A percentile compares a stretch with the other conserved stretches of the same genome.
phyloP scores from a whole-genome alignment of 1,140 invertebrate genomes.

The Pentalonia nigronervosa region DNA sequence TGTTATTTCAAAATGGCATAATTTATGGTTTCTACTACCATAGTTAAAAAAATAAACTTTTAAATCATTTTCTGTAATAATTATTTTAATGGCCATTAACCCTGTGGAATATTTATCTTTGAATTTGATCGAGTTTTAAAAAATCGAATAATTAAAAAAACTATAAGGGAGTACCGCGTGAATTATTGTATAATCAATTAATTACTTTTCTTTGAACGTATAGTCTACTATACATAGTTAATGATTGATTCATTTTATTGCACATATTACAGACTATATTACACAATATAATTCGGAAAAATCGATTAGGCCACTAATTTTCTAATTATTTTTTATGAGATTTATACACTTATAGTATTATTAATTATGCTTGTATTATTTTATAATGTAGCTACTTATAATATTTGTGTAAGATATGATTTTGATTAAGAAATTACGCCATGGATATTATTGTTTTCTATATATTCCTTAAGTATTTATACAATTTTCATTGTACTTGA shows the following conservation, averaged over 20 bases:
- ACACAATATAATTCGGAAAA: too few relatives aligned
- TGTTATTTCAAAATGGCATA: neutral
- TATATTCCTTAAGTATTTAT: neutral
- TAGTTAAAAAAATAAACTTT: neutral
- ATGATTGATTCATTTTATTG: neutral
- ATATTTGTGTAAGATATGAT: neutral
- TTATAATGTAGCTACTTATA: neutral
- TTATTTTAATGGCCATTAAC: conserved; percentile 4
- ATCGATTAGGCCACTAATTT: neutral
- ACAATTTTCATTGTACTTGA: neutral
- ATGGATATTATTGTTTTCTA: neutral
- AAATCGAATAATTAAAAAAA: neutral
- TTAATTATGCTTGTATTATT: neutral
- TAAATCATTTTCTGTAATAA: neutral
- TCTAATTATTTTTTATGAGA: neutral
- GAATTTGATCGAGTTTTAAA: neutral
- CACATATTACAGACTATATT: neutral
- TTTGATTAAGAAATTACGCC: neutral
- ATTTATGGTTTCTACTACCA: neutral
- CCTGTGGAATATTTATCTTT: neutral
- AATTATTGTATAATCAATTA: neutral
- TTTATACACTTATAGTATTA: neutral
- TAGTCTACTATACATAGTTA: neutral
- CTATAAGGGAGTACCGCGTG: neutral
- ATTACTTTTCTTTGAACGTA: neutral